Base-by-base conservation (phyloP, 1,140 invertebrate species). In the Ceratina calcarata region DNA sequence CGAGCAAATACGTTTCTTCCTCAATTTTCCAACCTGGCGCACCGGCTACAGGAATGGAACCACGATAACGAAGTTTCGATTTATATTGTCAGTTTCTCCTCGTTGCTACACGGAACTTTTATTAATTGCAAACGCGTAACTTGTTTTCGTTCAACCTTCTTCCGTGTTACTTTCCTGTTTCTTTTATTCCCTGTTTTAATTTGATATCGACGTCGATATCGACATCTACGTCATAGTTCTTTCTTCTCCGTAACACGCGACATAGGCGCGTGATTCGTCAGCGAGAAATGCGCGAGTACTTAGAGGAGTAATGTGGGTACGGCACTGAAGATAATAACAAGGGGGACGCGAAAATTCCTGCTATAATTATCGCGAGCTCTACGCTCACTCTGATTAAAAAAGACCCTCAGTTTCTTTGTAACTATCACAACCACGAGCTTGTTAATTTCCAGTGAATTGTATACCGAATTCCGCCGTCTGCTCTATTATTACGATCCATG, bases 391-490 rank as follows among this genome's bases (percentile, higher is more conserved):
- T 10, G 37, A 45, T 45, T 45, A 45, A 45, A 45, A 18, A 32
- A 16, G 27, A 27, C 32, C 8, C 67, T 58, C 20, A 55, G 15
- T 45, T 72, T 61, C 70, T 72, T 57, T 61, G 57, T 49, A 61
- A 72, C 20, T 53, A 16, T 16, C 18, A 37, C 51, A 3, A 32
- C 24, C 67, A 49, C 53, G 12, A n/a, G 24, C 67, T 49, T 7
- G 51, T 70, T 57, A 70, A 70, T 70, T 70, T 57, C 67, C 67
- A 70, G 16, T 70, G 51, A 57, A 70, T 57, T 70, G 8, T 32
- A 70, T 57, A 57, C 24, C 67, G 51, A 70, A 69, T 55, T 55
- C 27, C 27, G 67, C 13, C 16, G 37, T 22, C 3, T 45, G 24
- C 51, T 32, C 20, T 70, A 53, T 70, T 70, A 57, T n/a, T 32